These are phyloP conservation scores for Onychomys torridus DNA, from an alignment of 2,797 vertebrate genomes.

Conservation along the genomic window DNA sequence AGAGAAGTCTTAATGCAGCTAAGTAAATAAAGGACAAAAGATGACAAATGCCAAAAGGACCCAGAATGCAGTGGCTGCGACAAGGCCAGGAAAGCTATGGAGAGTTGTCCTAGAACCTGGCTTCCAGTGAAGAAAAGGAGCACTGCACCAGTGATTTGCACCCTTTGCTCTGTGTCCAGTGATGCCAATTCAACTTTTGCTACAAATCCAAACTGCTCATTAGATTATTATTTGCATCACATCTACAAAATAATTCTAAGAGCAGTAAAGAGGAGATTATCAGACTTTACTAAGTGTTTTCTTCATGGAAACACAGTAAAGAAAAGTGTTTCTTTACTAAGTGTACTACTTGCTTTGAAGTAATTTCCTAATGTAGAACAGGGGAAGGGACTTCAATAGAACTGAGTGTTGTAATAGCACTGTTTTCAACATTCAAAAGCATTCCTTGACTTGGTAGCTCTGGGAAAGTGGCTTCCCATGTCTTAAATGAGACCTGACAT, in stretches of 20 bases:
- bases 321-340: too few species aligned
- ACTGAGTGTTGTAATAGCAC: background rate
- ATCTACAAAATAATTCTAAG: background rate
- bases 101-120: background rate
- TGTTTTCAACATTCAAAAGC: constrained; percentile 51
- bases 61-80: background rate
- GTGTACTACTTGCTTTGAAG: constrained; percentile 47
- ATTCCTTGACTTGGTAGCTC: constrained; percentile 62
- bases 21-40: background rate
- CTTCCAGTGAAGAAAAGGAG: background rate
- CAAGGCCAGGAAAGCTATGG: background rate
- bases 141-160: background rate
- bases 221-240: background rate
- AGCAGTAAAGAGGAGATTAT: background rate
- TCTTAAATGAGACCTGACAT: background rate
- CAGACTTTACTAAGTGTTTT: background rate
- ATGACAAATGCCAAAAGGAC: background rate
- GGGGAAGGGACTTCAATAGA: constrained; percentile 40
- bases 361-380: background rate
- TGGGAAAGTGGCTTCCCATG: background rate
- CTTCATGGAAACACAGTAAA: too few species aligned
- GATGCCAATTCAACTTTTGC: background rate
- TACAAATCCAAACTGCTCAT: constrained; percentile 15
- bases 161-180: background rate
- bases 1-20: background rate